phyloP scores from a whole-genome alignment of 1,140 invertebrate genomes.

The Callitettix versicolor region DNA sequence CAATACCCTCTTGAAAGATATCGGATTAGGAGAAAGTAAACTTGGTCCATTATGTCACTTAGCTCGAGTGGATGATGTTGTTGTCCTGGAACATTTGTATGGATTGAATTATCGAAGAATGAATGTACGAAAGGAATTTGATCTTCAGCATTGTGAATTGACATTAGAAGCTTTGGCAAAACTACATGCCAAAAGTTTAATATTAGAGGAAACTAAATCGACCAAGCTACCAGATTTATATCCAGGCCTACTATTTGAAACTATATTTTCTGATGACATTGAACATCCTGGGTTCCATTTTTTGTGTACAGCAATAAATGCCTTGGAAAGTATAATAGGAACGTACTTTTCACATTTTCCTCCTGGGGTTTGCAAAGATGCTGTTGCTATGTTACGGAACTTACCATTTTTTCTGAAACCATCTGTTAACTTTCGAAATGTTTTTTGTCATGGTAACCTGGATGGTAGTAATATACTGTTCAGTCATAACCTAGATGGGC shows the following conservation, averaged over 20 bases:
- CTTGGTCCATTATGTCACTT: slow-evolving; percentile 5
- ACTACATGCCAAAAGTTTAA: slow-evolving; percentile 8
- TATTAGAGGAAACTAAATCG: slow-evolving; percentile 5
- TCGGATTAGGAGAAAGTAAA: neutral
- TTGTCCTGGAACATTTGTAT: slow-evolving; percentile 4
- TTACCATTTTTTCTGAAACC: slow-evolving; percentile 7
- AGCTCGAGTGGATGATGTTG: neutral
- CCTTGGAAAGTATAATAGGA: neutral
- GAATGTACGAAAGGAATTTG: neutral
- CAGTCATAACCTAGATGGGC: neutral
- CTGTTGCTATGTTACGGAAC: neutral
- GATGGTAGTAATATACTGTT: slow-evolving; percentile 2
- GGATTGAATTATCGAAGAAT: slow-evolving; percentile 1
- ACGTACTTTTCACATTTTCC: neutral
- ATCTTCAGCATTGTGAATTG: slow-evolving; percentile 2
- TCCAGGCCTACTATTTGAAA: slow-evolving; percentile 3
- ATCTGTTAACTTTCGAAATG: slow-evolving; percentile 5
- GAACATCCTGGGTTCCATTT: slow-evolving; percentile 10
- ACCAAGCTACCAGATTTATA: neutral
- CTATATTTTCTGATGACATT: neutral
- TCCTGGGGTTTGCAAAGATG: neutral
- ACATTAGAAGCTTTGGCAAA: slow-evolving; percentile 3
- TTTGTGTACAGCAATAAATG: neutral
- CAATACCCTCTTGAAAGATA: slow-evolving; percentile 1
- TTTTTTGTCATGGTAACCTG: slow-evolving; percentile 7